Conservation (phyloP, 2,888 invertebrate genomes). For the Cryptosula pallasiana region DNA sequence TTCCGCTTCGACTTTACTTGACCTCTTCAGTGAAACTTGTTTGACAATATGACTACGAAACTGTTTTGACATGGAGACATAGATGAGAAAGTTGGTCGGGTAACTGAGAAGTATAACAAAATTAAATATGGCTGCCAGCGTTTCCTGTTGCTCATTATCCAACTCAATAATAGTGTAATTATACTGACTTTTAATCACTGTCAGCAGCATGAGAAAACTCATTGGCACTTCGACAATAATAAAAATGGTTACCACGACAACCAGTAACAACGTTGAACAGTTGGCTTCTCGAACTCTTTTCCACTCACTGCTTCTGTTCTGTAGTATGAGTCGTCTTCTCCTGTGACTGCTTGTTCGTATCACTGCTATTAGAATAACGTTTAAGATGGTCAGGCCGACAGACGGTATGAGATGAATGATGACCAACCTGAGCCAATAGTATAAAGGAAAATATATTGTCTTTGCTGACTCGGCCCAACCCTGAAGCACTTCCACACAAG, state of each 20-base stretch:
- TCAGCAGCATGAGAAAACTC: constrained; percentile 59
- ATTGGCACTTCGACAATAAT: constrained; percentile 56
- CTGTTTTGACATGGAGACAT: constrained; percentile 90
- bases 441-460: constrained; percentile 72
- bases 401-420: constrained; percentile 90
- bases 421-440: constrained; percentile 73
- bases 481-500: constrained; percentile 26
- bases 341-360: constrained; percentile 77
- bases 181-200: constrained; percentile 62
- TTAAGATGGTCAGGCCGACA: constrained; percentile 78
- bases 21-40: neutral
- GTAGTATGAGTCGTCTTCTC: constrained; percentile 70
- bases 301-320: constrained; percentile 59
- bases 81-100: constrained; percentile 89
- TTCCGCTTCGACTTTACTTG: neutral
- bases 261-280: constrained; percentile 53
- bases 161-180: constrained; percentile 33
- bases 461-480: constrained; percentile 45
- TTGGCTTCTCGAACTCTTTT: constrained; percentile 41
- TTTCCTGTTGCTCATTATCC: constrained; percentile 32
- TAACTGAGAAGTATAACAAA: constrained; percentile 86
- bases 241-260: constrained; percentile 55
- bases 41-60: constrained; percentile 60
- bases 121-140: constrained; percentile 65
- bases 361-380: constrained; percentile 77